These are phyloP conservation scores for Pluvialis apricaria DNA, from an alignment of 2,113 vertebrate species.

Conservation along the genomic window DNA sequence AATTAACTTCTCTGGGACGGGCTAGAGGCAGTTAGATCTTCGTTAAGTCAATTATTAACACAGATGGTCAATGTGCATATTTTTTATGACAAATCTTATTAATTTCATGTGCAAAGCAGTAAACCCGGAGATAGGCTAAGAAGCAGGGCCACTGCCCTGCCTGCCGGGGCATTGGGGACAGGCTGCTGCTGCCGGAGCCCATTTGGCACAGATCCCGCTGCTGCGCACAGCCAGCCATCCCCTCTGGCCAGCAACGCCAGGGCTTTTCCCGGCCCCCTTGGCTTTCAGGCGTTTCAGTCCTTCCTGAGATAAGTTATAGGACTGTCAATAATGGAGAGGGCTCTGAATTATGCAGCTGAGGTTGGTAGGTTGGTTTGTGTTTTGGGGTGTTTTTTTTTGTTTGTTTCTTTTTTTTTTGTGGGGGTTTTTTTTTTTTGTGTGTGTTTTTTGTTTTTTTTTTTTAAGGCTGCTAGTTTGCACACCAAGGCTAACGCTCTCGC, in stretches of 20 bases:
- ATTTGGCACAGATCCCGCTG: neutral
- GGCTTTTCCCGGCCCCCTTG: neutral
- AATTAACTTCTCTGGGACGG: conserved; percentile 60
- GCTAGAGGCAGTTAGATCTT: conserved; percentile 27
- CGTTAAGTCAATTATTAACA: conserved; percentile 73
- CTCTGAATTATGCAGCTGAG: neutral
- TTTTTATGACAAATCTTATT: conserved; percentile 46
- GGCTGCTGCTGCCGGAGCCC: neutral
- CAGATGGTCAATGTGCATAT: neutral
- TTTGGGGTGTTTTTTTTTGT: neutral
- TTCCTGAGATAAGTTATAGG: neutral
- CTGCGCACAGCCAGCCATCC: neutral
- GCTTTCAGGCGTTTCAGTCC: neutral
- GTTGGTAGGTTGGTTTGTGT: neutral
- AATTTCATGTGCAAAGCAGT: neutral
- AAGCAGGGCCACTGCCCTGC: neutral
- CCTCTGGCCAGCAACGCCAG: neutral
- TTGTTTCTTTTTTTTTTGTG: too few species aligned
- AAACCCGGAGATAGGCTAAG: neutral
- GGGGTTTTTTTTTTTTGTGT: too few species aligned
- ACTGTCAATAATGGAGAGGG: neutral
- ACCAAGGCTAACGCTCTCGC: rapidly evolving
- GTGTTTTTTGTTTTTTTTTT: neutral
- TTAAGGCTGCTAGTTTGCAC: rapidly evolving
- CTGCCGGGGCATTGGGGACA: neutral